Evolutionary conservation across 2,113 vertebrate genomes (phyloP), one percentile per base, ranked within the genome.

Genomic region (Aptenodytes forsteri): DNA sequence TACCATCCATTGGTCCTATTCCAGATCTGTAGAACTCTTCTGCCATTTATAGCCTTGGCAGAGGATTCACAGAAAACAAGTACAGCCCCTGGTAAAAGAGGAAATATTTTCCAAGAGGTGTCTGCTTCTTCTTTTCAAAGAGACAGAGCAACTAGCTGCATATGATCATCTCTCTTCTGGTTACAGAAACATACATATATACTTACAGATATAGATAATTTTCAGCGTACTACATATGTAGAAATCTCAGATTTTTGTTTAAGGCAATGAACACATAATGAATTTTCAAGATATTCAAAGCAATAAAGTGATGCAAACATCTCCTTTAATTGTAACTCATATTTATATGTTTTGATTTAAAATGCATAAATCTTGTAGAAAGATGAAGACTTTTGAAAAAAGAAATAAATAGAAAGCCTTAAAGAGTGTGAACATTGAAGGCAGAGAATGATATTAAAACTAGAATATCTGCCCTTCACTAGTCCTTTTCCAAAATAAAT

Each of bases 401-500:
- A 42, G 3, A 87, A 70, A n/a, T 38, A n/a, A 94, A 83, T 70
- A 70, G 54, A 92, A 83, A 97, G 8, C 17, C 5, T 34, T 62
- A 36, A 61, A 76, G 40, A 70, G 2, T 64, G 58, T 84, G 52
- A 83, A 67, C 32, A 76, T 15, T 32, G 59, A 89, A 95, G 83
- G 73, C 73, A 96, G 56, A 36, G 32, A 29, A 27, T 59, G 29
- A 83, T 71, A 97, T 89, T 85, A 88, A 96, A 95, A 89, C 69
- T 84, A 82, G 70, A 73, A 70, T 85, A 93, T 86, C 83, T 95
- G 83, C 42, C 96, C 73, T 87, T 97, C 83, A 62, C 64, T 86
- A 72, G 38, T 87, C 46, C 18, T 89, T 93, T 87, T 93, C 76
- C 89, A 91, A 93, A 97, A 97, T 87, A 95, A 97, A 97, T 82